Evolutionary conservation across 1,140 invertebrate species (phyloP), one percentile per base, ranked within the genome.

Genomic region (Potamilus streckersoni): DNA sequence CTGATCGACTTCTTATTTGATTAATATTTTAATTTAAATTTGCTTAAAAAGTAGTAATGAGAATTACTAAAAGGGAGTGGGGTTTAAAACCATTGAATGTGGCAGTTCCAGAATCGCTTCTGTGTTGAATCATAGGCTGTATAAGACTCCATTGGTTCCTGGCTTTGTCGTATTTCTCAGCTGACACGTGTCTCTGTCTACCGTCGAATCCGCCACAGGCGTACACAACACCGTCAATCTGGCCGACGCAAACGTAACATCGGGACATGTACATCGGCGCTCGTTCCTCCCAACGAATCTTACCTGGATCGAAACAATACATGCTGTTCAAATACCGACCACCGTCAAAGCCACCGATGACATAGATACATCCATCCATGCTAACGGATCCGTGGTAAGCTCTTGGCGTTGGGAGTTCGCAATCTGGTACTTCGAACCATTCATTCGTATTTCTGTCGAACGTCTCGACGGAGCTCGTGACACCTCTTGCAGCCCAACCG

Each of bases 141-240:
- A 83, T 73, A 58, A 83, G 55, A 0, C 94, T 94, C 96, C 96
- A 98, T 79, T 95, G 93, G 89, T 97, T 95, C 0, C 92, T 92
- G n/a, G 92, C 91, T 0, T 95, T 95, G 87, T 96, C 94, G 88
- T 96, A 98, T 60, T 93, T 92, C 89, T 98, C 96, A 2, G 93
- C 95, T 0, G 95, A 94, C 85, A 94, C 94, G 89, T 97, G 92
- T 83, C 95, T 96, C 82, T 96, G 94, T 71, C 93, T 93, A 0
- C 96, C 96, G 86, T 97, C 96, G 87, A 97, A 97, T 1, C 96
- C 96, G n/a, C 94, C 94, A 61, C 93, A 94, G 12, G 87, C 85
- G 73, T 86, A 90, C n/a, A 90, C 78, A 5, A 72, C 56, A 12
- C 77, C 80, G 20, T 78, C 73, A n/a, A 85, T 75, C 15, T 76